A percentile compares a stretch with the other conserved stretches of the same genome.
Conservation (phyloP, 2,797 vertebrate species). For the Acipenser ruthenus region DNA sequence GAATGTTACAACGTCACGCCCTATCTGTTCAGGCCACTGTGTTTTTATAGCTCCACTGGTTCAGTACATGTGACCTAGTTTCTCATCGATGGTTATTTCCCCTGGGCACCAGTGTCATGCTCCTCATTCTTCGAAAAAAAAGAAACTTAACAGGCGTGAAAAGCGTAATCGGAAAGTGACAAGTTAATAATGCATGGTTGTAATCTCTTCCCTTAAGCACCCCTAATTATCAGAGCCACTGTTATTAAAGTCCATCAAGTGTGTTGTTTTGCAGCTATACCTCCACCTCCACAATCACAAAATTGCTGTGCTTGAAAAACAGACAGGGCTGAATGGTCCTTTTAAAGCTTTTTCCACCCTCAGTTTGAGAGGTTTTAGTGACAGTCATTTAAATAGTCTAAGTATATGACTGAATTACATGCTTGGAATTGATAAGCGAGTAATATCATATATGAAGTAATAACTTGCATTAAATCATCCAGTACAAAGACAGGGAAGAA, state of each 20-base stretch:
- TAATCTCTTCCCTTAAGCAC: background rate
- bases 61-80: background rate
- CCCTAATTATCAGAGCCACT: background rate
- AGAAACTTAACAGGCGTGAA: background rate
- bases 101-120: background rate
- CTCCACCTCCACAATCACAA: conserved; percentile 1
- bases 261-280: background rate
- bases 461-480: too few relatives aligned
- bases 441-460: too few relatives aligned
- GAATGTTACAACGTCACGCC: background rate
- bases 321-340: background rate
- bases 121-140: background rate
- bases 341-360: background rate
- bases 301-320: conserved; percentile 1
- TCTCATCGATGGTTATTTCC: background rate
- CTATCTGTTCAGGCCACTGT: background rate
- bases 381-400: background rate
- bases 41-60: background rate
- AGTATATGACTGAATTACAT: background rate
- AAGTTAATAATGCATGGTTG: background rate
- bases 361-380: background rate
- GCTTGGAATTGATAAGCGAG: background rate
- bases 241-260: background rate
- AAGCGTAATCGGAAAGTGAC: background rate
- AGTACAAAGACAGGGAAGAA: too few relatives aligned